Evolutionary conservation across 2,888 invertebrate genomes (phyloP), one percentile per base, ranked within the genome.

Genomic region (Esperia sulphurella): DNA sequence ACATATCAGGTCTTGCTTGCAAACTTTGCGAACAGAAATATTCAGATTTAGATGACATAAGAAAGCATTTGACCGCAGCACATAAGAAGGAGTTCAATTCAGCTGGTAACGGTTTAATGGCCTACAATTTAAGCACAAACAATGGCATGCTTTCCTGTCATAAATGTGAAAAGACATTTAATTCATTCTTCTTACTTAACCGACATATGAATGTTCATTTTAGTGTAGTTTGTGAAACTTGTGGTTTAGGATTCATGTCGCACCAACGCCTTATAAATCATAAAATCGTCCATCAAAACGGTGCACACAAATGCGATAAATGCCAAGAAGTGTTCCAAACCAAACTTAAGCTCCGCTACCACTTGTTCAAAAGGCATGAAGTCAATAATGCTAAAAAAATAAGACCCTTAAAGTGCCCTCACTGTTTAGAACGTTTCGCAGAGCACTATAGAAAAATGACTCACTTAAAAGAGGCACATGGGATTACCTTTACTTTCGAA

Each of bases 401-500:
- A 10, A 85, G 80, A 31, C 88, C 86, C 0, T 48, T 87, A 4
- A 88, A 87, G 68, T 89, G 89, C 50, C 81, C 88, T 0, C 87
- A 84, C 49, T 89, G 89, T 37, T 69, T 84, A 48, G 86, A 89
- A 55, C 59, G 89, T 8, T 89, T 89, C 43, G 68, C 87, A 0
- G 87, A 87, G 51, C 87, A 89, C 51, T 89, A 89, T 42, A 71
- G 71, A 1, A 87, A 87, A 49, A 87, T 89, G 87, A 83, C 81
- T 1, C 89, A 89, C 52, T 57, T 89, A 47, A 85, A 77, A 53
- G 79, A 82, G 50, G 78, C 68, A 0, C 89, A 89, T 46, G 87
- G 84, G 0, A 87, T 88, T 4, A 59, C 76, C 0, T 85, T 85
- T 21, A 81, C 73, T 0, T 88, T 87, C 37, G 86, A 86, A 42